Percentiles rank a stretch among this genome's conserved stretches.
Evolutionary conservation across 2,797 vertebrate species (phyloP).

Genomic region (Urosaurus nigricauda): DNA sequence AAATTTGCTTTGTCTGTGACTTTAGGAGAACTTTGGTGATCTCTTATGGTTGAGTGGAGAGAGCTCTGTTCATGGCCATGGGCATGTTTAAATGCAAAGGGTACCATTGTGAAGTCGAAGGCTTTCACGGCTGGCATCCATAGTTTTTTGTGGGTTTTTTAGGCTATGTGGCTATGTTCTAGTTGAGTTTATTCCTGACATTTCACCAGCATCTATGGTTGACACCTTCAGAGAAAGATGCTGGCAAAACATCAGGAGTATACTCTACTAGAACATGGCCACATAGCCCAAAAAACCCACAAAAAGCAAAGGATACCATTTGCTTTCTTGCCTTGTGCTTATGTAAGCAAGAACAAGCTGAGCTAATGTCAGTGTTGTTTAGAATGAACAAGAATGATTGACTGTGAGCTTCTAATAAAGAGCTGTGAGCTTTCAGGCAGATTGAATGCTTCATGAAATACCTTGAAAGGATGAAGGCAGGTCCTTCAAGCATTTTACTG

Average conservation of each 20-base stretch:
- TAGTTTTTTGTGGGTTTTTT: no score
- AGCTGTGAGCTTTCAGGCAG: conserved; percentile 12
- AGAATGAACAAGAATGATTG: conserved; percentile 36
- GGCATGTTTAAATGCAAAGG: not conserved
- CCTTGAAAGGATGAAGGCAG: not conserved
- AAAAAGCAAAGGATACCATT: not conserved
- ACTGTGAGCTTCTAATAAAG: conserved; percentile 36
- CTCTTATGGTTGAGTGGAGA: not conserved
- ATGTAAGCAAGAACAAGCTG: conserved; percentile 39
- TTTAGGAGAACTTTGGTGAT: not conserved
- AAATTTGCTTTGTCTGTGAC: not conserved
- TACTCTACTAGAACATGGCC: no score
- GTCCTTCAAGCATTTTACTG: not conserved
- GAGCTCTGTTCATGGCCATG: not conserved
- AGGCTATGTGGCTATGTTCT: no score
- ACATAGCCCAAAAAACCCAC: no score
- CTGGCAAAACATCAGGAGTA: no score
- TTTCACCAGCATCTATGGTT: no score
- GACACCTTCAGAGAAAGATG: no score
- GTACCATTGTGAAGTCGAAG: no score
- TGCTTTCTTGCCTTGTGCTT: conserved; percentile 36
- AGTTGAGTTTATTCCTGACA: no score
- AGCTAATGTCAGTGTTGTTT: conserved; percentile 49
- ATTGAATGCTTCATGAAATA: not conserved
- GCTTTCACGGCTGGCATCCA: no score